Percentiles rank a stretch among this genome's conserved stretches.
phyloP scores from a whole-genome alignment of 2,888 invertebrate species.

The Pteria penguin region DNA sequence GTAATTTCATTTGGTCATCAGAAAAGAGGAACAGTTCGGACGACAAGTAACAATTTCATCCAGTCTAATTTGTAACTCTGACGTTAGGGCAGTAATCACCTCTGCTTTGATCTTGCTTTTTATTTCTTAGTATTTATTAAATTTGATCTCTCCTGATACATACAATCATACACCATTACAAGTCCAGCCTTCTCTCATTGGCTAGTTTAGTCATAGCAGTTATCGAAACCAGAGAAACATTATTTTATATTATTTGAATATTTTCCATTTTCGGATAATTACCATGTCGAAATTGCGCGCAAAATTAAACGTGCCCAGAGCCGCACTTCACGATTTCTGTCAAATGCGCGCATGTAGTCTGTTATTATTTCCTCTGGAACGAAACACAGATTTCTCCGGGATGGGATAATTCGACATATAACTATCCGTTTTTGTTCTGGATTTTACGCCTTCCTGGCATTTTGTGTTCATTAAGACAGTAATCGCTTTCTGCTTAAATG shows the following conservation, averaged over 20 bases:
- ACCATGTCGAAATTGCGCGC: neutral
- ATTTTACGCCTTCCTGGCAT: slow-evolving; percentile 51
- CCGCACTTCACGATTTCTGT: neutral
- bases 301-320: neutral
- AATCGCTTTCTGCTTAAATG: slow-evolving; percentile 36
- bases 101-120: no score
- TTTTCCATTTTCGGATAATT: neutral
- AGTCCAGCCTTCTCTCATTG: neutral
- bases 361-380: slow-evolving; percentile 19
- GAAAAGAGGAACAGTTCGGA: no score
- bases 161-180: no score
- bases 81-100: no score
- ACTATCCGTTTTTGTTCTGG: slow-evolving; percentile 55
- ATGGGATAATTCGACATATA: slow-evolving; percentile 50
- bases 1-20: no score
- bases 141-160: no score
- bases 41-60: no score
- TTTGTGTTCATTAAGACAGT: slow-evolving; percentile 40
- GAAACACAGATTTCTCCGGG: slow-evolving; percentile 30
- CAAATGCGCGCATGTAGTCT: neutral
- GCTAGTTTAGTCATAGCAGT: neutral
- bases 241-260: neutral
- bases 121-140: no score
- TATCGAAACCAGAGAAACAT: neutral
- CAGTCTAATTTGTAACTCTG: no score